These are phyloP conservation scores for Peromyscus aztecus DNA, from an alignment of 2,797 vertebrate genomes.

Conservation along the genomic window DNA sequence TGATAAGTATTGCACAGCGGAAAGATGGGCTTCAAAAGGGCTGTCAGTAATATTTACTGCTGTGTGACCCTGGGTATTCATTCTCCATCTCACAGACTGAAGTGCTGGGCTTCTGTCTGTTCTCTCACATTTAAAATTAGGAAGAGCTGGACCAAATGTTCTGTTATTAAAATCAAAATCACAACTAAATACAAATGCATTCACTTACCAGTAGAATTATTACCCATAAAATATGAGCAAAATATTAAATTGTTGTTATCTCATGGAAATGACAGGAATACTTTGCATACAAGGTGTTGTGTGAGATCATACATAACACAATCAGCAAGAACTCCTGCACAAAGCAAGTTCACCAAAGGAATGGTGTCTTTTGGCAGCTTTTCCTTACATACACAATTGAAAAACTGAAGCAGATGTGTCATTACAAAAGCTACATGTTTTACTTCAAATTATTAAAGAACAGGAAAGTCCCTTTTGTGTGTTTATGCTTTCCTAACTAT, in stretches of 20 bases:
- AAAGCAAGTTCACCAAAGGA: not conserved
- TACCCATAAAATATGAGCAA: not conserved
- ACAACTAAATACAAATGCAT: not conserved
- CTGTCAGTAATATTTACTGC: not conserved
- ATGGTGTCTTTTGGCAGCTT: not conserved
- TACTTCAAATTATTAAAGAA: slow-evolving; percentile 63
- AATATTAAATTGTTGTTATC: not conserved
- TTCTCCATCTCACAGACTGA: not conserved
- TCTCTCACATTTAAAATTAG: not conserved
- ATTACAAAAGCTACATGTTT: slow-evolving; percentile 48
- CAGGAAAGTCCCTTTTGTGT: slow-evolving; percentile 66
- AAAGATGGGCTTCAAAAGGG: not conserved
- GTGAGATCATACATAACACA: not conserved
- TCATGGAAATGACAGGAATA: not conserved
- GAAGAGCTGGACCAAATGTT: not conserved
- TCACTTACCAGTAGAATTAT: slow-evolving; percentile 20
- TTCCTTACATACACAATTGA: slow-evolving; percentile 54
- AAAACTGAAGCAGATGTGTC: slow-evolving; percentile 72
- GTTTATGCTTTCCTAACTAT: slow-evolving; percentile 53
- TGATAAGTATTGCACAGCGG: not conserved
- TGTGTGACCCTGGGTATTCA: not conserved
- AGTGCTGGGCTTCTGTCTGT: not conserved
- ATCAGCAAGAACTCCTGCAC: not conserved
- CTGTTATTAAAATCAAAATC: not conserved
- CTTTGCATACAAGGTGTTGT: not conserved